Conservation (phyloP, 37 sponge, comb jelly and placozoan species). For the Chondrosia reniformis region DNA sequence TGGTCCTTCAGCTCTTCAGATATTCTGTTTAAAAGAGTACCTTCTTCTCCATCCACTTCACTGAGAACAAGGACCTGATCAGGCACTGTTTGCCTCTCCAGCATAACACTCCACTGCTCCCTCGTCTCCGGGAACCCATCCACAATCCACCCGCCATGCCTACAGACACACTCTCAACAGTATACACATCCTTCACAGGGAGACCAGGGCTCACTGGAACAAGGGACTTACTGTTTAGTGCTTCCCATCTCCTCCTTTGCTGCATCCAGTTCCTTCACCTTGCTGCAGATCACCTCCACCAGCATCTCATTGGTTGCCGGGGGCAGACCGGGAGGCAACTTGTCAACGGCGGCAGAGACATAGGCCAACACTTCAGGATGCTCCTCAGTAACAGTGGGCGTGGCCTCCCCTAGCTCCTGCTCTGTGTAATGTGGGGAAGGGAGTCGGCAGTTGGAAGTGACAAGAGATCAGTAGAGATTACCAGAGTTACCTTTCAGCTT, state of each 20-base stretch:
- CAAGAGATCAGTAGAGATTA: no score
- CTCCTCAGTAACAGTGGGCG: constrained; percentile 42
- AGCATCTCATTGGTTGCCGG: constrained; percentile 63
- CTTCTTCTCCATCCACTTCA: constrained; percentile 46
- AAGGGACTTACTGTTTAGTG: background rate
- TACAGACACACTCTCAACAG: constrained; percentile 11
- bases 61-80: constrained; percentile 78
- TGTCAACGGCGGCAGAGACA: constrained; percentile 48
- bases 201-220: background rate
- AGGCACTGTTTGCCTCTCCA: constrained; percentile 77
- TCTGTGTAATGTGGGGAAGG: background rate
- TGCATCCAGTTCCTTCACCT: constrained; percentile 30
- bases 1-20: background rate
- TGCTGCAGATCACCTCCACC: constrained; percentile 48
- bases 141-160: constrained; percentile 94
- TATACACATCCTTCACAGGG: constrained; percentile 23
- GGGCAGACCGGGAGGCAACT: background rate
- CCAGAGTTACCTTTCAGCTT: constrained; percentile 15
- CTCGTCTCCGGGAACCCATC: constrained; percentile 89
- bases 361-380: constrained; percentile 75
- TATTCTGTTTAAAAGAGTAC: constrained; percentile 28
- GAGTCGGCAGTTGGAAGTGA: no score
- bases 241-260: constrained; percentile 53
- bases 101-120: constrained; percentile 91
- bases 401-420: no score